A percentile compares a stretch with the other conserved stretches of the same genome.
Conservation (phyloP, 2,113 vertebrate species). For the Gymnobelideus leadbeateri region DNA sequence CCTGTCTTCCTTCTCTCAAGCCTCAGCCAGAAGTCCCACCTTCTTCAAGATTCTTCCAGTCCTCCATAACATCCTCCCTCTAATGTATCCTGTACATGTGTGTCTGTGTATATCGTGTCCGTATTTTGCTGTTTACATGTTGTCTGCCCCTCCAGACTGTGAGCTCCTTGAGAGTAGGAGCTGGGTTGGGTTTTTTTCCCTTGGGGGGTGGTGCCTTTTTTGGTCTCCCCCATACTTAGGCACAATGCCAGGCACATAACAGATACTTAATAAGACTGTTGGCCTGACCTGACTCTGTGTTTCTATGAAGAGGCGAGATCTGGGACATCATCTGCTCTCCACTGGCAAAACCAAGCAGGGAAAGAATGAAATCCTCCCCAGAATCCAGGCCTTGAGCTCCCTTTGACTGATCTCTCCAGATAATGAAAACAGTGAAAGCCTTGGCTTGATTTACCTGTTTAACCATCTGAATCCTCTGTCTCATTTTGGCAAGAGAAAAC, state of each 20-base stretch:
- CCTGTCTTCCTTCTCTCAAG: not conserved
- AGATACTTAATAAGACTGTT: not conserved
- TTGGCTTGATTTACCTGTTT: not conserved
- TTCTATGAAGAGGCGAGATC: not conserved
- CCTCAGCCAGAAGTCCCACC: not conserved
- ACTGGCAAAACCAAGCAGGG: not conserved
- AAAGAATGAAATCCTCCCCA: not conserved
- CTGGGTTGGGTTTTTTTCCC: not conserved
- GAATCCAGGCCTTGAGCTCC: not conserved
- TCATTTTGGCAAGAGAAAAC: constrained; percentile 4
- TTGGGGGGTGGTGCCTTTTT: not conserved
- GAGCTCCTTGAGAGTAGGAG: not conserved
- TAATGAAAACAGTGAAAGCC: not conserved
- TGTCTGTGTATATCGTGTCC: not conserved
- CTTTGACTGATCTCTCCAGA: not conserved
- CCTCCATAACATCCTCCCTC: not conserved
- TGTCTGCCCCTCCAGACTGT: too few relatives aligned
- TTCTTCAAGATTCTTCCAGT: not conserved
- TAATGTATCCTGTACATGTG: not conserved
- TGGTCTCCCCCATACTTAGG: not conserved
- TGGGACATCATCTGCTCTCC: not conserved
- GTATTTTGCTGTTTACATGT: too few relatives aligned
- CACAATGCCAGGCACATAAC: not conserved
- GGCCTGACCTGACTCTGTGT: not conserved
- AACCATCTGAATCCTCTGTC: not conserved